Evolutionary conservation across 2,797 vertebrate species (phyloP).

Genomic region (Neosilurus mollespiculum): DNA sequence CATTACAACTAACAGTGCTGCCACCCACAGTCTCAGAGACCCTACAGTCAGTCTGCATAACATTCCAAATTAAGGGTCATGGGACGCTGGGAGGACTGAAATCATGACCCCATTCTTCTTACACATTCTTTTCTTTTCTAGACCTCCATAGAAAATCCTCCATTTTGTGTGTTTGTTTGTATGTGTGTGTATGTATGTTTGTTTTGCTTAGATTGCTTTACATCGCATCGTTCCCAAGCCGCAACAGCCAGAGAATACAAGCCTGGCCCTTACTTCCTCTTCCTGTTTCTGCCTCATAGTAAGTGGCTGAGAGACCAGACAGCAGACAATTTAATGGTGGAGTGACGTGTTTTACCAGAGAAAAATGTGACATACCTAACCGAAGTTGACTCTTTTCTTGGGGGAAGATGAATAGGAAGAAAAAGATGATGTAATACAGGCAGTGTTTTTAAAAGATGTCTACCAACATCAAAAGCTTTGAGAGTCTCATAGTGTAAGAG

Average conservation of each 20-base stretch:
- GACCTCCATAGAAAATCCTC: slow-evolving; percentile 57
- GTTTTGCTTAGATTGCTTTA: slow-evolving; percentile 69
- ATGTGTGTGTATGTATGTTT: slow-evolving; percentile 61
- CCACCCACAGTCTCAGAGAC: slow-evolving; percentile 44
- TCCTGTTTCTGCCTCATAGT: slow-evolving; percentile 69
- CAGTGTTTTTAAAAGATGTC: background rate
- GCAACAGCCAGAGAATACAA: slow-evolving; percentile 64
- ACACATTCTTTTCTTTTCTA: slow-evolving; percentile 59
- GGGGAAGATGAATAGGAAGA: background rate
- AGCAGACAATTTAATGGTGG: slow-evolving; percentile 45
- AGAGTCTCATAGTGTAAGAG: background rate
- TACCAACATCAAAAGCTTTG: background rate
- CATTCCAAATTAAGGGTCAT: slow-evolving; percentile 30
- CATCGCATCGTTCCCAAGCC: slow-evolving; percentile 64
- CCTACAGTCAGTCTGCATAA: slow-evolving; percentile 19
- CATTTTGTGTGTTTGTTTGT: slow-evolving; percentile 61
- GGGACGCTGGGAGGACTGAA: slow-evolving; percentile 44
- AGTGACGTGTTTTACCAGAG: slow-evolving; percentile 50
- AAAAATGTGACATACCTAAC: slow-evolving; percentile 17
- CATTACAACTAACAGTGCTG: slow-evolving; percentile 53
- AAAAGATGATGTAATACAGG: background rate
- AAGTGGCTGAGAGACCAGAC: slow-evolving; percentile 63
- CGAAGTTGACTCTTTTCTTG: slow-evolving; percentile 10
- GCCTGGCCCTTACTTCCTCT: slow-evolving; percentile 62
- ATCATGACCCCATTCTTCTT: slow-evolving; percentile 54